phyloP scores from a whole-genome alignment of 2,797 vertebrate genomes.

The Bradypus variegatus region DNA sequence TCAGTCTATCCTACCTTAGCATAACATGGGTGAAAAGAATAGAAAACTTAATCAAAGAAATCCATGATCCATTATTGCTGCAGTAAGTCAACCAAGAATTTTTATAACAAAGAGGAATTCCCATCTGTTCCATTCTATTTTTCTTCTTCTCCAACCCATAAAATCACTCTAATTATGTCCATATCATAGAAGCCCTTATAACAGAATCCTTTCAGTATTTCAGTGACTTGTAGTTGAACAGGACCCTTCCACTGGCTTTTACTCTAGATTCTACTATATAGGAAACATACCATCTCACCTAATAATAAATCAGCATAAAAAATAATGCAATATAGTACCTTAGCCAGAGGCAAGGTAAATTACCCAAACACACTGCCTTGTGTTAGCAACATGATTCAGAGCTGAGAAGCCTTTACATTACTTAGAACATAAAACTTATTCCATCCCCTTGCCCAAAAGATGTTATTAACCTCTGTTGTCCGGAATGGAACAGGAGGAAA shows the following conservation, averaged over 20 bases:
- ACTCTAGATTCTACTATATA: not conserved
- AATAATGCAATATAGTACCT: not conserved
- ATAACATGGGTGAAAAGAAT: slow-evolving; percentile 36
- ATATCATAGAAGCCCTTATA: not conserved
- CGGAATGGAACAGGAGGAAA: not conserved
- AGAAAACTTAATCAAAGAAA: slow-evolving; percentile 41
- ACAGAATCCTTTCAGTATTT: not conserved
- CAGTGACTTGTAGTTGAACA: not conserved
- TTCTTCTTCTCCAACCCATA: not conserved
- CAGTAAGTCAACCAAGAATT: slow-evolving; percentile 21
- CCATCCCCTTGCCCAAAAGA: not conserved
- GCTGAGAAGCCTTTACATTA: not conserved
- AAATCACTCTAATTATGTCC: not conserved
- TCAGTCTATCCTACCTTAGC: slow-evolving; percentile 31
- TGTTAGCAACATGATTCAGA: slow-evolving; percentile 4
- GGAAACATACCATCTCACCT: not conserved
- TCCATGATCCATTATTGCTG: not conserved
- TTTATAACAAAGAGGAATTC: not conserved
- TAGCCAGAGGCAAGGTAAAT: slow-evolving; percentile 15
- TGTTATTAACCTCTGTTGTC: slow-evolving; percentile 19
- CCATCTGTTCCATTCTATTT: not conserved
- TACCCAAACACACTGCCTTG: not conserved
- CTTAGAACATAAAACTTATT: not conserved
- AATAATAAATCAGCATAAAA: slow-evolving; percentile 24
- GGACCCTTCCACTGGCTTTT: not conserved